These are phyloP conservation scores for Alectoris magna DNA, from an alignment of 2,797 vertebrate genomes.

Conservation along the genomic window DNA sequence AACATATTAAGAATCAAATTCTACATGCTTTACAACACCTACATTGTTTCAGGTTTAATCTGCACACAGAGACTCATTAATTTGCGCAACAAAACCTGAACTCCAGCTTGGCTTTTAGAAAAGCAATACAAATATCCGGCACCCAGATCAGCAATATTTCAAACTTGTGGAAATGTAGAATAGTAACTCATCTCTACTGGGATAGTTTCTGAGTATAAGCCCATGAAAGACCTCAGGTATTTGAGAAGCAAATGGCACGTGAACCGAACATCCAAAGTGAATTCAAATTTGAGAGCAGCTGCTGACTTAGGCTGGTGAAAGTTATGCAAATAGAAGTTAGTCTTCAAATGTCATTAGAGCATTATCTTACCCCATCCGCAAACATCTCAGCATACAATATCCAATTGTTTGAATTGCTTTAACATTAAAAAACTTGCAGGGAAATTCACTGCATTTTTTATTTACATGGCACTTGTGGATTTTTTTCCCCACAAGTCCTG, in stretches of 20 bases:
- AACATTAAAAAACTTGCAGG: not conserved
- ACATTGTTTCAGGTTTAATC: not conserved
- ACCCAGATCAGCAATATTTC: not conserved
- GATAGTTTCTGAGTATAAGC: not conserved
- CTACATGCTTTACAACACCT: not conserved
- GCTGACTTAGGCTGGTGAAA: not conserved
- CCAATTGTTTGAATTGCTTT: not conserved
- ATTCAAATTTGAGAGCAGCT: not conserved
- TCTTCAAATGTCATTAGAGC: not conserved
- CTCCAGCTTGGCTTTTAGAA: not conserved
- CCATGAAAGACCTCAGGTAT: not conserved
- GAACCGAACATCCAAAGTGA: not conserved
- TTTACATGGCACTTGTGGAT: not conserved
- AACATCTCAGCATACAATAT: not conserved
- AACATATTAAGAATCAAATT: not conserved
- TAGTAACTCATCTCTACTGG: not conserved
- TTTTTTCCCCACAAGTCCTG: not conserved
- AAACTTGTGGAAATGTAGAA: not conserved
- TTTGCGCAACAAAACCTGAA: not conserved
- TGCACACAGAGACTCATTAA: not conserved
- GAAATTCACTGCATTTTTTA: not conserved
- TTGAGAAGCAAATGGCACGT: not conserved
- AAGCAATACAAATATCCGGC: not conserved
- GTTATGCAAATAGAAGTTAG: not conserved
- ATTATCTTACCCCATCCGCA: not conserved